These are phyloP conservation scores for Cenopis cana DNA, from an alignment of 2,888 invertebrate species.

Conservation along the genomic window DNA sequence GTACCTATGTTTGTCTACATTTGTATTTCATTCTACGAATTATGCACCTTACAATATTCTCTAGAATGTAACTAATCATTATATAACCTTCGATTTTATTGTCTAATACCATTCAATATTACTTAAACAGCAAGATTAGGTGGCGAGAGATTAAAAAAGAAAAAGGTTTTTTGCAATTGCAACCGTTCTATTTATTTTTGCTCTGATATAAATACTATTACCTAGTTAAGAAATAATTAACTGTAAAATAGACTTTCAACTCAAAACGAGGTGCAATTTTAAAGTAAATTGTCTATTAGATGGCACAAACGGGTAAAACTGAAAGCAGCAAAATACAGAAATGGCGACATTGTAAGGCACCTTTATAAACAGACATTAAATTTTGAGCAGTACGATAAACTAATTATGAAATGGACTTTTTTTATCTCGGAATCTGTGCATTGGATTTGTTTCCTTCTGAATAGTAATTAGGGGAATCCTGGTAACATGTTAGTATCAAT, in stretches of 20 bases:
- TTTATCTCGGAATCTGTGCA: neutral
- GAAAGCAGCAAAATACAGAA: constrained; percentile 32
- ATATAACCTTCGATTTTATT: neutral
- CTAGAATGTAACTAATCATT: neutral
- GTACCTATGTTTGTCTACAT: too few relatives aligned
- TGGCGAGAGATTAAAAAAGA: neutral
- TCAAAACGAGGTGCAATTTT: constrained; percentile 13
- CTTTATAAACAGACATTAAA: neutral
- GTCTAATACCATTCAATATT: too few relatives aligned
- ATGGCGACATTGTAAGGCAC: constrained; percentile 25
- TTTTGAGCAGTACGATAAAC: constrained; percentile 13
- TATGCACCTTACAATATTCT: neutral
- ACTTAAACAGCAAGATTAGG: too few relatives aligned
- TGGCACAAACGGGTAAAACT: constrained; percentile 2
- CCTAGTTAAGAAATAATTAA: neutral
- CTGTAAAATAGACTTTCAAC: neutral
- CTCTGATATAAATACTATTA: neutral
- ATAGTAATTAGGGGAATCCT: neutral
- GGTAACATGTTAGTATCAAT: neutral
- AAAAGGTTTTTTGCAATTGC: neutral
- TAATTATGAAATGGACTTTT: neutral
- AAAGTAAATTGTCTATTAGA: constrained; percentile 24
- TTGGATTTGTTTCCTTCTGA: too few relatives aligned
- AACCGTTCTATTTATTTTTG: neutral
- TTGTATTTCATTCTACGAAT: neutral